These are phyloP conservation scores for Pampus argenteus DNA, from an alignment of 2,797 vertebrate species.

Conservation along the genomic window DNA sequence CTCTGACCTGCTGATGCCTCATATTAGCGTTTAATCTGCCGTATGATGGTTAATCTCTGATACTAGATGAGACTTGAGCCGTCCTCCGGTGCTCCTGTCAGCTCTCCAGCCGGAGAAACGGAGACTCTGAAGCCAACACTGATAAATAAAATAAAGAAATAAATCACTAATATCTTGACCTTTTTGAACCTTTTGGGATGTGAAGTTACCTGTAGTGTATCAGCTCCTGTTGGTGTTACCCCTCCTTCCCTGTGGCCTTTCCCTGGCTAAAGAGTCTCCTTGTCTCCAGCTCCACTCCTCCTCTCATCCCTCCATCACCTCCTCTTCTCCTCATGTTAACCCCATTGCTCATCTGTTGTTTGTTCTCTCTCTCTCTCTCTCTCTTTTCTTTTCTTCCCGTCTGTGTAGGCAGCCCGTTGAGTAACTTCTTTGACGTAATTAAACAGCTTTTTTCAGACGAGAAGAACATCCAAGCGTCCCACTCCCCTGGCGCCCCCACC, in stretches of 20 bases:
- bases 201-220: not conserved
- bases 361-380: constrained; percentile 84
- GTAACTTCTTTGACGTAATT: constrained; percentile 99
- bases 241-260: not conserved
- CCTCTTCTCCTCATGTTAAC: constrained; percentile 74
- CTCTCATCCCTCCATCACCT: constrained; percentile 70
- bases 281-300: constrained; percentile 54
- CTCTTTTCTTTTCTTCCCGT: constrained; percentile 87
- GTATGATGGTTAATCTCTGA: not conserved
- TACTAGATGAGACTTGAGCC: not conserved
- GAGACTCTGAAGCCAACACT: constrained; percentile 79
- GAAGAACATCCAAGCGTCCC: constrained; percentile 96
- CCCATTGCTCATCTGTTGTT: constrained; percentile 85
- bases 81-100: constrained; percentile 47
- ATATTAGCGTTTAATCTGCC: too few relatives aligned
- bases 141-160: too few relatives aligned
- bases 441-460: constrained; percentile 99
- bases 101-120: constrained; percentile 76
- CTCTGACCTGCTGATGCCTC: too few relatives aligned
- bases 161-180: too few relatives aligned
- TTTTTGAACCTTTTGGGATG: too few relatives aligned
- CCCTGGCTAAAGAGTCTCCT: constrained; percentile 44
- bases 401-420: constrained; percentile 99
- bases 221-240: not conserved
- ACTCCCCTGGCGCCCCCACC: constrained; percentile 91